Percentiles rank a stretch among this genome's conserved stretches.
These are phyloP conservation scores for Hephaestus fuliginosus DNA, from an alignment of 2,797 vertebrate genomes.

Conservation along the genomic window DNA sequence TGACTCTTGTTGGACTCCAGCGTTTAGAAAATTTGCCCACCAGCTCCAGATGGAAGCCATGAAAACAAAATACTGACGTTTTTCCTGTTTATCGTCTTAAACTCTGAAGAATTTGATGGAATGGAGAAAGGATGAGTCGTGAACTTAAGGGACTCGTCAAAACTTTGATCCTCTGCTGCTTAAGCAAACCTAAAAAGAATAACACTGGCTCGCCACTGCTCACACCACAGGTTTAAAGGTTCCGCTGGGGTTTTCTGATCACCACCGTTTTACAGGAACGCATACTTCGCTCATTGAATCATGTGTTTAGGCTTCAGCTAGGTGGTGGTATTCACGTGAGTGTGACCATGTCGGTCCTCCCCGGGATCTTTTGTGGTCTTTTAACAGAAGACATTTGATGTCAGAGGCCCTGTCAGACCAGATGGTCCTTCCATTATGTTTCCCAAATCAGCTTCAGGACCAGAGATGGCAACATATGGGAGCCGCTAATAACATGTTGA, in stretches of 20 bases:
- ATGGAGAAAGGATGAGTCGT: slow-evolving; percentile 29
- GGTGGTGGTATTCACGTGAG: slow-evolving; percentile 62
- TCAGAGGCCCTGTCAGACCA: slow-evolving; percentile 68
- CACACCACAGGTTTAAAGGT: slow-evolving; percentile 54
- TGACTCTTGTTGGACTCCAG: background rate
- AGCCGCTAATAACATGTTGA: slow-evolving; percentile 71
- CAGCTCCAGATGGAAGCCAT: slow-evolving; percentile 20
- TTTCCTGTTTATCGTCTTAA: slow-evolving; percentile 38
- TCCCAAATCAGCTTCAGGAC: slow-evolving; percentile 57
- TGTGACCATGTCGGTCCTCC: slow-evolving; percentile 55
- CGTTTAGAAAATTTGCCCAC: slow-evolving; percentile 21
- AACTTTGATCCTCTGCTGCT: slow-evolving; percentile 46
- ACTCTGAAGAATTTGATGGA: slow-evolving; percentile 39
- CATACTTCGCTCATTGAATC: slow-evolving; percentile 66
- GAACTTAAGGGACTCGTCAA: slow-evolving; percentile 49
- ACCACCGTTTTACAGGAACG: slow-evolving; percentile 67
- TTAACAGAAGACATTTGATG: slow-evolving; percentile 65
- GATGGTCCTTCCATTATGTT: slow-evolving; percentile 68
- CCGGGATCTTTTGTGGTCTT: slow-evolving; percentile 55
- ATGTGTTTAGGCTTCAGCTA: slow-evolving; percentile 61
- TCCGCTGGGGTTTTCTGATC: slow-evolving; percentile 62
- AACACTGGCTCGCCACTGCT: slow-evolving; percentile 35
- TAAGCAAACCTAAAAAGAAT: slow-evolving; percentile 23
- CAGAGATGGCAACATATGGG: slow-evolving; percentile 58
- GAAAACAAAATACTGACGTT: slow-evolving; percentile 42